phyloP scores from a whole-genome alignment of 2,888 invertebrate species.

The Drosophila kuntzei region DNA sequence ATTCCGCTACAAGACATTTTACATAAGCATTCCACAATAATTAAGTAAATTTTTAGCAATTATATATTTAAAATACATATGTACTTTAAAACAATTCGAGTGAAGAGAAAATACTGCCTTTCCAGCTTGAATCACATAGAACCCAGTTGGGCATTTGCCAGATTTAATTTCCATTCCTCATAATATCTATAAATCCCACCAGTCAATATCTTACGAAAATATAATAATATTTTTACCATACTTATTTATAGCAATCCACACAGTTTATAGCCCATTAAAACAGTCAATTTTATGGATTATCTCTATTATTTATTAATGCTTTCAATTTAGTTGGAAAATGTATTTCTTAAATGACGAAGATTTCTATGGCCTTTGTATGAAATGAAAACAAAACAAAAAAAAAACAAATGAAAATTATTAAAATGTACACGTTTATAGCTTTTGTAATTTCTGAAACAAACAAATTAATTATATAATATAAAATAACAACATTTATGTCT shows the following conservation, averaged over 20 bases:
- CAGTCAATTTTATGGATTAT: slow-evolving; percentile 33
- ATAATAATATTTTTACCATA: slow-evolving; percentile 12
- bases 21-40: slow-evolving; percentile 58
- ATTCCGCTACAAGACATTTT: slow-evolving; percentile 39
- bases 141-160: slow-evolving; percentile 3
- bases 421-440: slow-evolving; percentile 54
- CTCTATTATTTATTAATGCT: slow-evolving; percentile 31
- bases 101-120: slow-evolving; percentile 49
- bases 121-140: slow-evolving; percentile 27
- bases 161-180: slow-evolving; percentile 18
- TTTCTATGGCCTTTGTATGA: slow-evolving; percentile 66
- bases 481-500: slow-evolving; percentile 27
- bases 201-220: slow-evolving; percentile 46
- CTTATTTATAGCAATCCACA: slow-evolving; percentile 9
- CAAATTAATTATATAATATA: slow-evolving; percentile 36
- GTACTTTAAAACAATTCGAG: slow-evolving; percentile 16
- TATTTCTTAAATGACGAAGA: slow-evolving; percentile 29
- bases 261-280: slow-evolving; percentile 13
- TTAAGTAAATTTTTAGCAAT: slow-evolving; percentile 58
- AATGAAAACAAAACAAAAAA: slow-evolving; percentile 19
- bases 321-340: slow-evolving; percentile 39
- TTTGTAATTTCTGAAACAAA: slow-evolving; percentile 63
- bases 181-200: slow-evolving; percentile 60
- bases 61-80: slow-evolving; percentile 25
- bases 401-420: slow-evolving; percentile 20